phyloP scores from a whole-genome alignment of 2,797 vertebrate species.

The Aulostomus chinensis region DNA sequence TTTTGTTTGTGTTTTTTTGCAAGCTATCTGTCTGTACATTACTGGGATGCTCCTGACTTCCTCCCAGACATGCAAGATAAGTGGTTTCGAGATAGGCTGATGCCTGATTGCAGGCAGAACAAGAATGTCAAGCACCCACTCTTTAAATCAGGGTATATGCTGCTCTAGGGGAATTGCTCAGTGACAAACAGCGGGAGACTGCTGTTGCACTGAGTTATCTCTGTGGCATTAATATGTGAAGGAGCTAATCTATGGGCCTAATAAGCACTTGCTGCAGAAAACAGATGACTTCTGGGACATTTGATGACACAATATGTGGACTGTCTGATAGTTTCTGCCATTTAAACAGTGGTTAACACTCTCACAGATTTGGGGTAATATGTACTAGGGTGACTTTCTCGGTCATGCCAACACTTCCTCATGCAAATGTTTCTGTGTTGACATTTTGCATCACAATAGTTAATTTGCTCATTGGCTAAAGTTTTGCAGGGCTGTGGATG shows the following conservation, averaged over 20 bases:
- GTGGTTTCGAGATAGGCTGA: background rate
- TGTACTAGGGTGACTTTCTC: conserved; percentile 18
- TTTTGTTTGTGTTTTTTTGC: background rate
- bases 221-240: background rate
- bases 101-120: background rate
- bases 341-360: conserved; percentile 1
- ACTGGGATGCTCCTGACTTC: background rate
- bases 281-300: background rate
- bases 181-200: background rate
- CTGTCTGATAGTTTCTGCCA: background rate
- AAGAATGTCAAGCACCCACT: conserved; percentile 3
- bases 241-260: too few species aligned
- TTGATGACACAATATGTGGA: background rate
- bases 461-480: too few species aligned
- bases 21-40: background rate
- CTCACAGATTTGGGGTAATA: too few species aligned
- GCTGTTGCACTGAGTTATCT: conserved; percentile 2
- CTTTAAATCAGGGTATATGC: conserved; percentile 18
- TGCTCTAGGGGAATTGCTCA: conserved; percentile 12
- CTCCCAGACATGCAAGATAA: conserved; percentile 11
- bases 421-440: conserved; percentile 16
- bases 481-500: conserved; percentile 17
- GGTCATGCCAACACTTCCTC: background rate
- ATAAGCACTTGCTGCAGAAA: conserved; percentile 1
- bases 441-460: conserved; percentile 11